phyloP scores from a whole-genome alignment of 2,888 invertebrate genomes.

The Aromia moschata region DNA sequence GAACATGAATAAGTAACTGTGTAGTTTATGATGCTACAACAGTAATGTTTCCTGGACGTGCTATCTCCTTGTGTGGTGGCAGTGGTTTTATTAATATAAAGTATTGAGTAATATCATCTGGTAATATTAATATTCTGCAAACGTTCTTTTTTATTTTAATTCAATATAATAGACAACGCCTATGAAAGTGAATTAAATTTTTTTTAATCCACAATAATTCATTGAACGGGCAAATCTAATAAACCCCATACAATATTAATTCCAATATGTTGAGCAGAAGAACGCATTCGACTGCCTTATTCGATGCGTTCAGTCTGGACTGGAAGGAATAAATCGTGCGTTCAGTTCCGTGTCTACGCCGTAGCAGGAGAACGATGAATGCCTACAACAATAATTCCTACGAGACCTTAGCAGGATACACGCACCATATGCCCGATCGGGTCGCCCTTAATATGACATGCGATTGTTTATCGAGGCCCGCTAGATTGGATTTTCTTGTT shows the following conservation, averaged over 20 bases:
- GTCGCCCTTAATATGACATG: conserved; percentile 57
- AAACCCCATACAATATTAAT: conserved; percentile 10
- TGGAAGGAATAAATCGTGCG: conserved; percentile 54
- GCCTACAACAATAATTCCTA: conserved; percentile 23
- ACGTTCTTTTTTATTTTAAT: too few species aligned
- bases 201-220: too few species aligned
- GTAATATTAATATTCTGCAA: too few species aligned
- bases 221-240: too few species aligned
- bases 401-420: conserved; percentile 50
- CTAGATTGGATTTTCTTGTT: conserved; percentile 56
- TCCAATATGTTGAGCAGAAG: conserved; percentile 15
- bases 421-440: conserved; percentile 60
- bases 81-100: too few species aligned
- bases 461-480: conserved; percentile 56
- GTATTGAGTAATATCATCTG: too few species aligned
- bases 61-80: too few species aligned
- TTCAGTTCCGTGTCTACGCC: conserved; percentile 33
- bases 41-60: too few species aligned
- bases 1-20: too few species aligned
- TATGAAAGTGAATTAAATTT: too few species aligned
- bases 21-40: too few species aligned
- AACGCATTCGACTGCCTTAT: conserved; percentile 18
- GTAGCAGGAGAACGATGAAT: conserved; percentile 21
- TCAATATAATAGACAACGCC: too few species aligned
- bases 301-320: conserved; percentile 31